phyloP scores from a whole-genome alignment of 2,113 vertebrate genomes.

The Mormoops blainvillei region DNA sequence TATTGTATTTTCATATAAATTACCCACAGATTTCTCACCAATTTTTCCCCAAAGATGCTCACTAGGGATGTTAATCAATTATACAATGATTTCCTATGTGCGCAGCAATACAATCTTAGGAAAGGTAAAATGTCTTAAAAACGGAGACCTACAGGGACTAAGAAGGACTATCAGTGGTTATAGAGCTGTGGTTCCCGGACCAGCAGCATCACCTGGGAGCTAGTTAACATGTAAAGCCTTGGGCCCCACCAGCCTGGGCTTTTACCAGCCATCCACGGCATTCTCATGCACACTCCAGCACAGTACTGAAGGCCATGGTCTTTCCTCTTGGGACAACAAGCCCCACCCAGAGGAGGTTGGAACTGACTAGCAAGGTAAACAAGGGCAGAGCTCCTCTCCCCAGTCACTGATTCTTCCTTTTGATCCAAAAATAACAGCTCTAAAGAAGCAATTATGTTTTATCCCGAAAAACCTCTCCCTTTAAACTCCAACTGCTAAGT shows the following conservation, averaged over 20 bases:
- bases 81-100: neutral
- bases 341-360: neutral
- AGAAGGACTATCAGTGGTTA: neutral
- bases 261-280: neutral
- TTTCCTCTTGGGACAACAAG: neutral
- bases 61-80: neutral
- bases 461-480: neutral
- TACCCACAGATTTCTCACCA: neutral
- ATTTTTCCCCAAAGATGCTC: neutral
- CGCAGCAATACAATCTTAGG: neutral
- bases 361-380: neutral
- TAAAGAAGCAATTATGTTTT: slow-evolving; percentile 2
- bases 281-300: neutral
- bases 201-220: neutral
- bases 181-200: neutral
- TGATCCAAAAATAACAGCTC: neutral
- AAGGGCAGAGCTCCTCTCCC: neutral
- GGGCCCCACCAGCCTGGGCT: neutral
- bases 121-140: slow-evolving; percentile 14
- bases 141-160: neutral
- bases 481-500: neutral
- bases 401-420: neutral
- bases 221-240: neutral
- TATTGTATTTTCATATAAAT: neutral
- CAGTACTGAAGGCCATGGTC: neutral